These are phyloP conservation scores for Thera britannica DNA, from an alignment of 2,888 invertebrate genomes.

Conservation along the genomic window DNA sequence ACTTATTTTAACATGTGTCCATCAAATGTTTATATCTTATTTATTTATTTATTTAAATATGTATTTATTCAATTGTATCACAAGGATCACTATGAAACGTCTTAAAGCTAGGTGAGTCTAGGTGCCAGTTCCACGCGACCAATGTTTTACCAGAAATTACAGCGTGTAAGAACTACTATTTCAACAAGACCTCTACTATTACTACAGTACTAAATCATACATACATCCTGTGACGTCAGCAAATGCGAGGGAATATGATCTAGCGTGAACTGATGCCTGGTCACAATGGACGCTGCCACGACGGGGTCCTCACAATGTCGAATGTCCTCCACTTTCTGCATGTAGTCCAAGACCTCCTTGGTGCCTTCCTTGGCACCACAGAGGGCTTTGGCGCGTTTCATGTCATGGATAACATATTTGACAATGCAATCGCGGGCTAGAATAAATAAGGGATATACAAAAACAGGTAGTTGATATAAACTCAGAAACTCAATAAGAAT, in stretches of 20 bases:
- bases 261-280: conserved; percentile 82
- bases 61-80: too few species aligned
- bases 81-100: too few species aligned
- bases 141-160: too few species aligned
- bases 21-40: too few species aligned
- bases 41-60: too few species aligned
- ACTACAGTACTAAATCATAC: conserved; percentile 39
- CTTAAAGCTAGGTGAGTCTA: too few species aligned
- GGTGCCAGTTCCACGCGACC: too few species aligned
- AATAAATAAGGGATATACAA: background rate
- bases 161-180: too few species aligned
- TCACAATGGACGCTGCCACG: conserved; percentile 78
- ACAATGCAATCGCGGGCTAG: conserved; percentile 71
- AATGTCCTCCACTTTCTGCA: conserved; percentile 78
- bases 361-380: conserved; percentile 69
- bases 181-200: too few species aligned
- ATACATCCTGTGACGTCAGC: conserved; percentile 86
- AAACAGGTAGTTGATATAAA: background rate
- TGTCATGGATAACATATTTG: conserved; percentile 83
- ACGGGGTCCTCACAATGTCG: conserved; percentile 80
- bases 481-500: too few species aligned
- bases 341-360: conserved; percentile 70
- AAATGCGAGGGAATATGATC: conserved; percentile 89
- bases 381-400: conserved; percentile 76
- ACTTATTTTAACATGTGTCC: too few species aligned